phyloP scores from a whole-genome alignment of 2,797 vertebrate genomes.

The Moxostoma hubbsi region DNA sequence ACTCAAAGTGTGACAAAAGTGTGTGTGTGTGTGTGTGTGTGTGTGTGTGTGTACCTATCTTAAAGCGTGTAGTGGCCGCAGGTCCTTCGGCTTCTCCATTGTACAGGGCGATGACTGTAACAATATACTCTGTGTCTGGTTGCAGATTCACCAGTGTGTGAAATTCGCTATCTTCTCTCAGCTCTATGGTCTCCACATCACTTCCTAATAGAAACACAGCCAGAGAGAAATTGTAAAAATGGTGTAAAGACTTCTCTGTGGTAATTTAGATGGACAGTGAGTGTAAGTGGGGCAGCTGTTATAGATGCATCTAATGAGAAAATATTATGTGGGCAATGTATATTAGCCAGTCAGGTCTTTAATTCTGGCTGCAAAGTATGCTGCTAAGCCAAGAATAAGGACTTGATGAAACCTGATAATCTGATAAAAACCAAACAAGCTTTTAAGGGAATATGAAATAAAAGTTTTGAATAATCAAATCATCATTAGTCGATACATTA shows the following conservation, averaged over 20 bases:
- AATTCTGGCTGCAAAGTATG: no score
- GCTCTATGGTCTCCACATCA: constrained; percentile 74
- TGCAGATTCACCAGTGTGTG: constrained; percentile 78
- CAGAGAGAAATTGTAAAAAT: not conserved
- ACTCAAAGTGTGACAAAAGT: no score
- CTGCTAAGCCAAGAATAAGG: no score
- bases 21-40: constrained; percentile 39
- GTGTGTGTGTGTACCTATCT: constrained; percentile 80
- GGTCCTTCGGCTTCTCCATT: constrained; percentile 81
- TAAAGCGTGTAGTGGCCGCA: constrained; percentile 77
- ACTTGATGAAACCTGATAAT: no score
- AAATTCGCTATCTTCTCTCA: constrained; percentile 66
- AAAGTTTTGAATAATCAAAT: no score
- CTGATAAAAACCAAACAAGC: no score
- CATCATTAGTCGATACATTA: no score
- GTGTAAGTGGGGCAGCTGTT: not conserved
- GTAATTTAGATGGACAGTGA: not conserved
- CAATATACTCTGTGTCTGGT: constrained; percentile 84
- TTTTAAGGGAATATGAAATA: no score
- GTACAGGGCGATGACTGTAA: constrained; percentile 83
- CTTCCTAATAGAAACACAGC: constrained; percentile 70
- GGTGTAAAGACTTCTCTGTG: not conserved
- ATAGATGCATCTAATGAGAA: not conserved
- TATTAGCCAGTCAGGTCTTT: no score
- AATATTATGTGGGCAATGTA: no score